Percentiles rank a stretch among this genome's conserved stretches.
Evolutionary conservation across 2,113 vertebrate genomes (phyloP).

Genomic region (Cyanistes caeruleus): DNA sequence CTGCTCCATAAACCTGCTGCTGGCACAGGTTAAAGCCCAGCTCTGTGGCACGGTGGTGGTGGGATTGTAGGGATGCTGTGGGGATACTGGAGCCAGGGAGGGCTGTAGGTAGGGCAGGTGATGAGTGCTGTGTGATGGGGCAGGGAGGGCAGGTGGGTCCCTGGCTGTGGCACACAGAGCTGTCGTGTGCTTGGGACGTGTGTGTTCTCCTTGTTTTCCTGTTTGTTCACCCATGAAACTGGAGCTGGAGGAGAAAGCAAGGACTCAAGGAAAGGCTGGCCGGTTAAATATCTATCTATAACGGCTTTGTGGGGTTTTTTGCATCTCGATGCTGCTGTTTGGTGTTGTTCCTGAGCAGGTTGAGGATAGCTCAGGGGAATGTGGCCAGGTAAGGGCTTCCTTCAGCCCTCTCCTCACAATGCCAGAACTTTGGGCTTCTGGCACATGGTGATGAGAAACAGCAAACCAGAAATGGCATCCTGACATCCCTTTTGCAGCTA

Average conservation of each 20-base stretch:
- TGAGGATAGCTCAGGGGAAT: neutral
- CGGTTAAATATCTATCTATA: neutral
- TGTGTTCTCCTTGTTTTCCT: neutral
- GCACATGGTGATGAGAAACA: neutral
- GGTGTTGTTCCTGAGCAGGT: neutral
- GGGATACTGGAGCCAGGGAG: neutral
- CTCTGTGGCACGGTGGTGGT: accelerated
- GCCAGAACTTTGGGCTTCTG: neutral
- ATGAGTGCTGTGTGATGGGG: neutral
- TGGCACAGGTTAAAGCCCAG: neutral
- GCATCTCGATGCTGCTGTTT: neutral
- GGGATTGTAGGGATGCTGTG: neutral
- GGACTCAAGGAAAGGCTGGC: neutral
- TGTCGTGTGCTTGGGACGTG: accelerated
- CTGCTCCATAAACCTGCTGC: neutral
- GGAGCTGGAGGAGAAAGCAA: neutral
- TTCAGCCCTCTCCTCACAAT: neutral
- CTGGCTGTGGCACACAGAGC: neutral
- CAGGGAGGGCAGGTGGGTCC: neutral
- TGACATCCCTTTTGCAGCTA: neutral
- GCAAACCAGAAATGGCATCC: neutral
- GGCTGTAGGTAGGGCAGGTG: neutral
- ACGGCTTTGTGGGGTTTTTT: neutral
- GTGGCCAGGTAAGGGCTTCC: neutral
- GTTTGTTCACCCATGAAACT: neutral